A percentile compares a stretch with the other conserved stretches of the same genome.
Conservation (phyloP, 2,113 vertebrate genomes). For the Nettapus auritus region DNA sequence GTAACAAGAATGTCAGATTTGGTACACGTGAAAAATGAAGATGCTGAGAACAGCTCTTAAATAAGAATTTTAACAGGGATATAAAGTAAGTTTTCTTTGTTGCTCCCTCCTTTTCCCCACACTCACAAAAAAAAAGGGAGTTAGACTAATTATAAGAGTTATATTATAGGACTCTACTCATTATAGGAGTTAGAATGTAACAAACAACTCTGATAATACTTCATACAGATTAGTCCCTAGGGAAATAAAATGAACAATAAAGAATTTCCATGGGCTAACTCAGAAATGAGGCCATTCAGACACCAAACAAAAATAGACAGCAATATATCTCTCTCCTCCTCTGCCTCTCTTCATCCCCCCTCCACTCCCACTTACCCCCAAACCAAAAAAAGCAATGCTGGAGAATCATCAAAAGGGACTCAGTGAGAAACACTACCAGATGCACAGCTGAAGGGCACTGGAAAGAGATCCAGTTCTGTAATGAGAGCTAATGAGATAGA, state of each 20-base stretch:
- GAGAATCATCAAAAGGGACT: neutral
- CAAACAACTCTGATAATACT: slow-evolving; percentile 4
- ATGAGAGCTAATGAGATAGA: neutral
- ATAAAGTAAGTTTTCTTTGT: neutral
- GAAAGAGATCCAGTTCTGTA: neutral
- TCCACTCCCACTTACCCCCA: neutral
- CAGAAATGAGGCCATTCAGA: neutral
- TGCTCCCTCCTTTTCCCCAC: neutral
- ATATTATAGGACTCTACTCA: neutral
- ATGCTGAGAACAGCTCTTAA: neutral
- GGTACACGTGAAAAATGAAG: neutral
- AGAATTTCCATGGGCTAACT: neutral
- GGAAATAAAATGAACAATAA: neutral
- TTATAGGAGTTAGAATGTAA: neutral
- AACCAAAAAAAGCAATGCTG: neutral
- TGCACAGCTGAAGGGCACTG: neutral
- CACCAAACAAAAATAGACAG: neutral
- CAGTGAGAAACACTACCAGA: neutral
- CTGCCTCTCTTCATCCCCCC: neutral
- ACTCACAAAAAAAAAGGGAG: neutral
- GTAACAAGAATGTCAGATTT: neutral
- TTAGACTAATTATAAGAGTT: neutral
- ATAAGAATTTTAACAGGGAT: neutral
- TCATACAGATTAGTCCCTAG: neutral
- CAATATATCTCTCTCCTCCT: neutral